Conservation (phyloP, 1,140 invertebrate species). For the Hestina assimilis region DNA sequence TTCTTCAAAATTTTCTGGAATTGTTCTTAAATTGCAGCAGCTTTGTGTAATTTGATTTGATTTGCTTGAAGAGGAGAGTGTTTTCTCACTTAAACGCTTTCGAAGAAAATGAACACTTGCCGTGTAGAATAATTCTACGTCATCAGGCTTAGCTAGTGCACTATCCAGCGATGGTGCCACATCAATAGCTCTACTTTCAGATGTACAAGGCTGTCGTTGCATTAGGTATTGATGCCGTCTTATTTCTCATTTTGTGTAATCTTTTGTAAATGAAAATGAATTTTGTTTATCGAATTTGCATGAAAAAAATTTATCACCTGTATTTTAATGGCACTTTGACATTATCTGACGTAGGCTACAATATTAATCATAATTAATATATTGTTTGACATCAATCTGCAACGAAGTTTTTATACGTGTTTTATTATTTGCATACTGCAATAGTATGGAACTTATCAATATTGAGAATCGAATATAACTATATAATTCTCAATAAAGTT, state of each 20-base stretch:
- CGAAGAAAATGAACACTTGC: slow-evolving; percentile 62
- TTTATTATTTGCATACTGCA: no score
- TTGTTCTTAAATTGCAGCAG: slow-evolving; percentile 37
- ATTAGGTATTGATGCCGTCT: slow-evolving; percentile 5
- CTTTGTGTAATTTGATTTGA: slow-evolving; percentile 32
- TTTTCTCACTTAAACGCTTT: slow-evolving; percentile 50
- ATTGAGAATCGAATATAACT: no score
- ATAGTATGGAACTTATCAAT: no score
- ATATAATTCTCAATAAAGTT: no score
- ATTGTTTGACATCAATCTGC: no score
- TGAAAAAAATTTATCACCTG: not conserved
- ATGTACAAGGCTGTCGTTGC: slow-evolving; percentile 19
- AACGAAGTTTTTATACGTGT: no score
- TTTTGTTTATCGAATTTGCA: not conserved
- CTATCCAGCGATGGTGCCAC: slow-evolving; percentile 12
- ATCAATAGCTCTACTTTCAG: slow-evolving; percentile 6
- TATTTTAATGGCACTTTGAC: not conserved
- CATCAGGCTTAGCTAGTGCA: slow-evolving; percentile 41
- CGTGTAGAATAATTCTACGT: slow-evolving; percentile 52
- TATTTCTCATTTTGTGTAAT: slow-evolving; percentile 14
- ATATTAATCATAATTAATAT: not conserved
- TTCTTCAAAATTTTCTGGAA: not conserved
- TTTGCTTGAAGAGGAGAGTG: slow-evolving; percentile 19
- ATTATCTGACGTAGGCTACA: not conserved
- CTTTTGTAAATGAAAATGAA: not conserved